Evolutionary conservation across 2,888 invertebrate genomes (phyloP), one percentile per base, ranked within the genome.

Genomic region (Oegoconia quadripuncta): DNA sequence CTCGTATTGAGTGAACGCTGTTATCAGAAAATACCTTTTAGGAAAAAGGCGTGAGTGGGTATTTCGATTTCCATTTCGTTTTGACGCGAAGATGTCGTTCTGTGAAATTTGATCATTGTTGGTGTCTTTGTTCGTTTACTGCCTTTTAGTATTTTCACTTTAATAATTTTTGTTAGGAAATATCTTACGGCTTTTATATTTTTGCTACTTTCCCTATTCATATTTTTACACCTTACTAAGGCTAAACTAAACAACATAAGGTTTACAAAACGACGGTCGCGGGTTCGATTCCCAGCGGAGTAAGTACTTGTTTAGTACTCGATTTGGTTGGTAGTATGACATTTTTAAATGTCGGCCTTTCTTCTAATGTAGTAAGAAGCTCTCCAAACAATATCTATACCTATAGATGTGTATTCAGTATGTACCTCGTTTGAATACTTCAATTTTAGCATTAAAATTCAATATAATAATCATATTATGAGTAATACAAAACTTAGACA

Each of bases 1-100:
- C 52, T 58, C 56, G 55, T 52, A 56, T 62, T 62, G 62, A 54
- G 44, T 43, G 51, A 35, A 47, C 48, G 50, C 54, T 64, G 69
- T 68, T 72, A 69, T 69, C 63, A 46, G 70, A 62, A 69, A 77
- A 78, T 76, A 61, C 74, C 76, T 82, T 69, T 62, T 55, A 53
- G 60, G 64, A 71, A 70, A 69, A 76, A 74, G 64, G 55, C 65
- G 43, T 32, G 34, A 33, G 33, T 51, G 44, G 42, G 28, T 46
- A 50, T 52, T 44, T 44, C n/a, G 47, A 52, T 55, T 54, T 51
- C 46, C 52, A 52, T 54, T 55, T 42, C 44, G 43, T 46, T 44
- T 46, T 50, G 50, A 52, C 46, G 29, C 26, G 32, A 18, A 33
- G 18, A 34, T 37, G 46, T 48, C 47, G 55, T 54, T 50, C 40